Base-by-base conservation (phyloP, 2,888 invertebrate genomes). In the Eupithecia inturbata region DNA sequence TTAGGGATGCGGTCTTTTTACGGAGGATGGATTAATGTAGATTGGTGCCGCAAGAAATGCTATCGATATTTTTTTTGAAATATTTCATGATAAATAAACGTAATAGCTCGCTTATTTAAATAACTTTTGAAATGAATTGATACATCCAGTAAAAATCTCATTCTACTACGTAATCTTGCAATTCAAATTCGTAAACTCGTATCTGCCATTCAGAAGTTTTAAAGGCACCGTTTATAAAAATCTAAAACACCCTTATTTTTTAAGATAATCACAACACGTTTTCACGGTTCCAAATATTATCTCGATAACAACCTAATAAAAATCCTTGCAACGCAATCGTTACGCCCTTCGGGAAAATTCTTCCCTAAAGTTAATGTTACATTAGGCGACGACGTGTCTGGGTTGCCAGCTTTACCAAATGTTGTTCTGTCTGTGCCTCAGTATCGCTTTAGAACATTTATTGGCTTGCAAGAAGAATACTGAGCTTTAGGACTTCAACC, bases 361-460 rank as follows among this genome's bases (percentile, higher is more conserved):
- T 81, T 75, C 80, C 81, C 78, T 79, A 80, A 82, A 82, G 78
- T 84, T 85, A 87, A 87, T 85, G 84, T 80, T 78, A 80, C 83
- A 82, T 85, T 83, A 82, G 87, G 87, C 87, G 85, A 77, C 86
- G 80, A 80, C 80, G 80, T 81, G 87, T 87, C 87, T 85, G 79
- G 80, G 77, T 72, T 81, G 78, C 77, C 73, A 74, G 72, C 75
- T 70, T 28, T 68, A 68, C 66, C 9, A n/a, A 70, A 70, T 70
- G 5, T n/a, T 67, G 26, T 70, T 70, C 66, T 68, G 68, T 68
- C 70, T 75, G 64, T 36, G 53, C 36, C 53, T 69, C 39, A 57
- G 72, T 64, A 53, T 68, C 74, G 39, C 66, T 71, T 68, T 64
- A 10, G 28, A 49, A 80, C 78, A 81, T 84, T 82, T 79, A 79